These are phyloP conservation scores for Platerodrilus igneus DNA, from an alignment of 2,888 invertebrate species.

Conservation along the genomic window DNA sequence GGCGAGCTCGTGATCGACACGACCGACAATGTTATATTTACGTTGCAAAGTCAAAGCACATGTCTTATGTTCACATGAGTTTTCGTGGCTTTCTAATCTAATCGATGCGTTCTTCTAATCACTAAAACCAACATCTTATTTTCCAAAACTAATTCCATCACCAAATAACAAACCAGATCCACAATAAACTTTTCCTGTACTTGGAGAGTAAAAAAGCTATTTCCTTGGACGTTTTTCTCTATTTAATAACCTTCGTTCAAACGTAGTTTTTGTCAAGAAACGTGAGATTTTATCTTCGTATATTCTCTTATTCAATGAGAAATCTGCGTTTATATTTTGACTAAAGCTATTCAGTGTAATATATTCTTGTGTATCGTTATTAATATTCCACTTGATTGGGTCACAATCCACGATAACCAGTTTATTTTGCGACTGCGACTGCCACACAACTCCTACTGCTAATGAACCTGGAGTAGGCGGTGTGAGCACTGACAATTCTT, in stretches of 20 bases:
- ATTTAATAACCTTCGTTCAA: constrained; percentile 6
- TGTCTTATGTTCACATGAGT: too few relatives aligned
- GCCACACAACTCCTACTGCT: constrained; percentile 2
- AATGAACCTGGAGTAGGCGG: background rate
- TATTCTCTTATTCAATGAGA: constrained; percentile 7
- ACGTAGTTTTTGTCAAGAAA: constrained; percentile 5
- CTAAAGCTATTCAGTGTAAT: constrained; percentile 1
- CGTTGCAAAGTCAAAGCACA: too few relatives aligned
- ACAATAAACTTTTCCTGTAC: too few relatives aligned
- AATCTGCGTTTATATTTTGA: constrained; percentile 5
- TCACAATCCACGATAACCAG: constrained; percentile 1
- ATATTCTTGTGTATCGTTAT: constrained; percentile 1
- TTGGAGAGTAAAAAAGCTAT: constrained; percentile 6
- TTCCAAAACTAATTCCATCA: too few relatives aligned
- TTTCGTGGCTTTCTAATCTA: too few relatives aligned
- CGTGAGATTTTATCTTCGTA: constrained; percentile 7
- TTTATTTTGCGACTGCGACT: constrained; percentile 1
- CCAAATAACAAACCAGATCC: too few relatives aligned
- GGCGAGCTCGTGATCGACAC: too few relatives aligned
- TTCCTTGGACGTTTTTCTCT: constrained; percentile 3
- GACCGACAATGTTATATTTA: too few relatives aligned
- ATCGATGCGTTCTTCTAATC: too few relatives aligned
- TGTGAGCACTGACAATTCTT: background rate
- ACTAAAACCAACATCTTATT: too few relatives aligned
- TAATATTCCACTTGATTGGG: constrained; percentile 2